These are phyloP conservation scores for Melinopterus prodromus DNA, from an alignment of 2,888 invertebrate genomes.

Conservation along the genomic window DNA sequence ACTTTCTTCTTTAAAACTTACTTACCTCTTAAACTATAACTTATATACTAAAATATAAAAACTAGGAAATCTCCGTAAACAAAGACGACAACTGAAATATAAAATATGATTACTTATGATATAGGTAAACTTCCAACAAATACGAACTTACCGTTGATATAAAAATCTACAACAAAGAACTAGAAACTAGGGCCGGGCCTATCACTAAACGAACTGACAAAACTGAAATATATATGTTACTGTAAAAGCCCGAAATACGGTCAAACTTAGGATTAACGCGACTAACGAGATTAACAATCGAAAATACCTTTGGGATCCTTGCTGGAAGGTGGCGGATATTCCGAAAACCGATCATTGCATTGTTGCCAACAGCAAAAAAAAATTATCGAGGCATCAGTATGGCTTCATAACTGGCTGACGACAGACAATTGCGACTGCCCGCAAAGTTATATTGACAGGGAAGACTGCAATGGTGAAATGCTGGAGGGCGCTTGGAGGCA, in stretches of 20 bases:
- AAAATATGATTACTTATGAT: neutral
- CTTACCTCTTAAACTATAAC: neutral
- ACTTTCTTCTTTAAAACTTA: neutral
- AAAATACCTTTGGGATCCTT: slow-evolving; percentile 4
- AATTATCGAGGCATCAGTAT: neutral
- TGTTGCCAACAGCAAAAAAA: neutral
- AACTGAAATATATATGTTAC: neutral
- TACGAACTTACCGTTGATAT: neutral
- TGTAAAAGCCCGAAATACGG: no score
- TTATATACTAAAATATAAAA: neutral
- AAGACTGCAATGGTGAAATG: neutral
- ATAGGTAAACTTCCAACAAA: neutral
- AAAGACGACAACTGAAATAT: neutral
- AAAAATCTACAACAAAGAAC: neutral
- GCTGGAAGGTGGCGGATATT: neutral
- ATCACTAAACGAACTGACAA: neutral
- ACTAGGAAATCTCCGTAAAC: neutral
- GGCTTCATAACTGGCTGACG: neutral
- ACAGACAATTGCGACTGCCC: neutral
- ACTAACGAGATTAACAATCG: no score
- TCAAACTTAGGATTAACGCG: no score
- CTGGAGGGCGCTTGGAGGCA: neutral
- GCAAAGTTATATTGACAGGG: neutral
- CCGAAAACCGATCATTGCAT: neutral
- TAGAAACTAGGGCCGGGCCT: slow-evolving; percentile 4